Percentiles rank a stretch among this genome's conserved stretches.
Conservation (phyloP, 1,140 invertebrate genomes). For the Hycleus cichorii region DNA sequence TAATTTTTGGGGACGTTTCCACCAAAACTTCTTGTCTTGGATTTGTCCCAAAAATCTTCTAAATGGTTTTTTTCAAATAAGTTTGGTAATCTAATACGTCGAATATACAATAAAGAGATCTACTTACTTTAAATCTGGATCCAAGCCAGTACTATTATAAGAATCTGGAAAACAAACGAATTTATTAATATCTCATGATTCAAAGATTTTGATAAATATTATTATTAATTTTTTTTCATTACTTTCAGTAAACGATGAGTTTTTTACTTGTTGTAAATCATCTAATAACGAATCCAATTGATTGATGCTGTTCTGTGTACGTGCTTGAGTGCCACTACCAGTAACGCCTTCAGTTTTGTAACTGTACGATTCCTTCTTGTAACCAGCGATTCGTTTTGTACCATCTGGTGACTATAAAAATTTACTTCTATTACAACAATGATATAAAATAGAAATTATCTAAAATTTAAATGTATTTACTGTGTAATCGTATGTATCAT, state of each 20-base stretch:
- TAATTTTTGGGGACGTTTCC: too few species aligned
- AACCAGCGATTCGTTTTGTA: slow-evolving; percentile 28
- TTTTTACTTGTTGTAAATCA: slow-evolving; percentile 46
- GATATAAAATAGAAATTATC: not conserved
- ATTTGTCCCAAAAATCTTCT: too few species aligned
- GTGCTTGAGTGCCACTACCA: slow-evolving; percentile 22
- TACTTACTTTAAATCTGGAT: slow-evolving; percentile 39
- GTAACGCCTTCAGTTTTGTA: slow-evolving; percentile 28
- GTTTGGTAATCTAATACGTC: not conserved
- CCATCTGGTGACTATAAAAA: slow-evolving; percentile 34
- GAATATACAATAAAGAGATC: slow-evolving; percentile 1
- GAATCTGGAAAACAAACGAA: slow-evolving; percentile 31
- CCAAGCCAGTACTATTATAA: slow-evolving; percentile 32
- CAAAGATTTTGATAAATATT: slow-evolving; percentile 6
- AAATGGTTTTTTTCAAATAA: not conserved
- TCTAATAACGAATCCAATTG: slow-evolving; percentile 47
- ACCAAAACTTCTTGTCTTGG: too few species aligned
- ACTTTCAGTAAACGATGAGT: slow-evolving; percentile 26
- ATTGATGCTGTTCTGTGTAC: slow-evolving; percentile 46
- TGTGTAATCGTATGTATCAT: slow-evolving; percentile 36
- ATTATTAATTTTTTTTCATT: slow-evolving; percentile 16
- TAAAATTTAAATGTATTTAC: slow-evolving; percentile 19
- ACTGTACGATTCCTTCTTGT: slow-evolving; percentile 37
- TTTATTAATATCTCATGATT: slow-evolving; percentile 19
- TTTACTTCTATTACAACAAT: too few species aligned